Evolutionary conservation across 2,888 invertebrate genomes (phyloP), one percentile per base, ranked within the genome.

Genomic region (Dermolepida albohirtum): DNA sequence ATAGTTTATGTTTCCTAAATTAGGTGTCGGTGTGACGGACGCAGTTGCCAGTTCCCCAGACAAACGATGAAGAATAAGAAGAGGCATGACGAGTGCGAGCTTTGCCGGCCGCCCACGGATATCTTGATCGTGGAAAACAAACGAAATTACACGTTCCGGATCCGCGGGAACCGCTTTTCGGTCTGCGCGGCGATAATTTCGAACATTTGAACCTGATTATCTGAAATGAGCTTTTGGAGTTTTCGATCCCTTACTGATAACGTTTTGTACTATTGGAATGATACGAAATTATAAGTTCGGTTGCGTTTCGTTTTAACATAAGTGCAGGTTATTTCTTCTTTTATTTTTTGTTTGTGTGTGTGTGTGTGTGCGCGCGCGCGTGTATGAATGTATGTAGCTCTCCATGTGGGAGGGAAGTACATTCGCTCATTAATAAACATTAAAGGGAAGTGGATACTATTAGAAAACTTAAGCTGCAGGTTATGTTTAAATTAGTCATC

Each of bases 1-100:
- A 39, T 51, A 66, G 66, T 66, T 66, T 66, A 66, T 66, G 59
- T 50, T 55, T 66, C 55, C 57, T 66, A 66, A 66, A 66, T 66
- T 66, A 66, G 57, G 57, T 59, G 66, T 66, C 47, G 47, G 59
- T 62, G 47, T 62, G 59, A 47, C 59, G 59, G 59, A 62, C 59
- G 59, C 59, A 12, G 44, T 34, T 52, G 29, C 34, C 34, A 34
- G 27, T 34, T 22, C 12, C 12, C 27, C 44, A 44, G 47, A 22
- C 44, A 22, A 47, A 16, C 59, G 51, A 29, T 40, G 34, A 62
- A 62, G 16, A 47, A 62, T 44, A 16, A 62, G 47, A 44, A 16
- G 17, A 62, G 59, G 59, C 59, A 62, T 62, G 49, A 62, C 59
- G 47, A 47, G 29, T 27, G 34, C 47, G 47, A 47, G 59, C 59